Conservation (phyloP, 2,797 vertebrate species). For the Sphaeramia orbicularis region DNA sequence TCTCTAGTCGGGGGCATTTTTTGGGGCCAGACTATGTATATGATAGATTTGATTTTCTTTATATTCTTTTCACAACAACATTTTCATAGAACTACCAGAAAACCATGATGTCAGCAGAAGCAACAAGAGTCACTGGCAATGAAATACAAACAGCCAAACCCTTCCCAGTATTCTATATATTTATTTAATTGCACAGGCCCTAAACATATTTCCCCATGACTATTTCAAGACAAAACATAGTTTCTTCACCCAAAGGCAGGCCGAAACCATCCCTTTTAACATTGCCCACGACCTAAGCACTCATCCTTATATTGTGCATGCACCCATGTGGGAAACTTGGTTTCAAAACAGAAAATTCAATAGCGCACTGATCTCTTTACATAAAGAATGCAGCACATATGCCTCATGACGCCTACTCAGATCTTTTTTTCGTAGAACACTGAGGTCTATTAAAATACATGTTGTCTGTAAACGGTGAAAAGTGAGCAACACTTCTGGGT, state of each 20-base stretch:
- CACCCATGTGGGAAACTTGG: constrained; percentile 20
- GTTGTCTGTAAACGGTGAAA: constrained; percentile 15
- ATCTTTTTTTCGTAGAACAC: constrained; percentile 10
- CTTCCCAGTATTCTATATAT: constrained; percentile 8
- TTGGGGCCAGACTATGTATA: too few species aligned
- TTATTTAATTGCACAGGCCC: constrained; percentile 34
- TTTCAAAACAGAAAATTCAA: constrained; percentile 39
- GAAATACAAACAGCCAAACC: constrained; percentile 29
- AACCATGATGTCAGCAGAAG: constrained; percentile 37
- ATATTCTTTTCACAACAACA: neutral
- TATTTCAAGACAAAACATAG: constrained; percentile 31
- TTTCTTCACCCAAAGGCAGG: constrained; percentile 22
- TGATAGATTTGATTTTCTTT: constrained; percentile 5
- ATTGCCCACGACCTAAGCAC: constrained; percentile 26
- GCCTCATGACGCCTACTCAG: constrained; percentile 18
- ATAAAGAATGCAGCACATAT: constrained; percentile 15
- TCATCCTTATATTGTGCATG: constrained; percentile 35
- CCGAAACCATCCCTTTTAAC: constrained; percentile 32
- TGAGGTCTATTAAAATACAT: constrained; percentile 14
- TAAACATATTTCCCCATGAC: constrained; percentile 36
- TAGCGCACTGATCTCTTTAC: constrained; percentile 14
- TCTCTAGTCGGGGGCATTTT: too few species aligned
- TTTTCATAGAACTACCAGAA: constrained; percentile 13
- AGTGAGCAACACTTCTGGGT: constrained; percentile 1
- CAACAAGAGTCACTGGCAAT: constrained; percentile 21